These are phyloP conservation scores for Heterochromis multidens DNA, from an alignment of 2,113 vertebrate species.

Conservation along the genomic window DNA sequence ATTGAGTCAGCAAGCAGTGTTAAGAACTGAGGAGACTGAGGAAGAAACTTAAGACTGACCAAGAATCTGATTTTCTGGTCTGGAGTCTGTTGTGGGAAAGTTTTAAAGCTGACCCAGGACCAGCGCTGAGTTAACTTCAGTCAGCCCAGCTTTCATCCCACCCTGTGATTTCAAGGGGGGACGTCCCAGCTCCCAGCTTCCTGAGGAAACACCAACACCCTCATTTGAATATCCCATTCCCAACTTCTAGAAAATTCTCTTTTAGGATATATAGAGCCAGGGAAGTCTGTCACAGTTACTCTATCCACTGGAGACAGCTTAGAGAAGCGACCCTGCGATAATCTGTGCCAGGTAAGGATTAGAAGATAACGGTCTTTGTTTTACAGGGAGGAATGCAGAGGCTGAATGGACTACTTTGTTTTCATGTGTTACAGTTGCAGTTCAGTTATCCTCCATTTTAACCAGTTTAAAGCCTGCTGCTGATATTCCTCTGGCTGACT, in stretches of 20 bases:
- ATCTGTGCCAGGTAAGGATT: slow-evolving; percentile 58
- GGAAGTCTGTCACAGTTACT: background rate
- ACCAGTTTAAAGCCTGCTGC: background rate
- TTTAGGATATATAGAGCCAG: slow-evolving; percentile 68
- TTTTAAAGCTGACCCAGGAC: slow-evolving; percentile 31
- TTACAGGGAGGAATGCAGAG: slow-evolving; percentile 25
- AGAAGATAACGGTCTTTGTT: background rate
- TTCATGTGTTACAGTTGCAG: slow-evolving; percentile 21
- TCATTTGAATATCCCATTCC: slow-evolving; percentile 77
- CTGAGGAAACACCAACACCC: slow-evolving; percentile 38
- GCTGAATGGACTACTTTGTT: slow-evolving; percentile 33
- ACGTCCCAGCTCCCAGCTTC: slow-evolving; percentile 53
- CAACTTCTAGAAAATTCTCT: slow-evolving; percentile 87
- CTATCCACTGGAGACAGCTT: slow-evolving; percentile 11
- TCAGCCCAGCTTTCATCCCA: background rate
- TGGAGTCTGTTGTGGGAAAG: background rate
- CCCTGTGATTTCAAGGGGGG: slow-evolving; percentile 55
- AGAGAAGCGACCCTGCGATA: slow-evolving; percentile 3
- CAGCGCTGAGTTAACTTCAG: slow-evolving; percentile 3
- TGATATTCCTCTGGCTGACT: background rate
- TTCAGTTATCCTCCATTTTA: background rate
- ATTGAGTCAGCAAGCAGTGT: slow-evolving; percentile 52
- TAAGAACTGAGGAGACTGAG: background rate
- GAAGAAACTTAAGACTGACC: background rate
- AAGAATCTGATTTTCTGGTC: slow-evolving; percentile 1